phyloP scores from a whole-genome alignment of 2,888 invertebrate species.

The Buathra laborator region DNA sequence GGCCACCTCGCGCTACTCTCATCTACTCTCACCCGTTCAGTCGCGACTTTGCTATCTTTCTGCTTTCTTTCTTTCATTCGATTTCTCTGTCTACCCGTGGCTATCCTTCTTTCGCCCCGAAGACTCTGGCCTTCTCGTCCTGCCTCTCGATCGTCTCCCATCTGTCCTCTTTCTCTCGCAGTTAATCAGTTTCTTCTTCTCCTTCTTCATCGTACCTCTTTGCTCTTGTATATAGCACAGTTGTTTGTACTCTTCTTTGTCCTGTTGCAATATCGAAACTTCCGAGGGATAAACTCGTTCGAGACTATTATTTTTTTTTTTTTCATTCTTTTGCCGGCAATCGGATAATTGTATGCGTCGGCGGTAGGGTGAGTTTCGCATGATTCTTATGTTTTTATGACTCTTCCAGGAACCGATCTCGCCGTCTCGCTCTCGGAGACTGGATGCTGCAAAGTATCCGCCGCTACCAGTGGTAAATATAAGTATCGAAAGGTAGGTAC shows the following conservation, averaged over 20 bases:
- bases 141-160: constrained; percentile 54
- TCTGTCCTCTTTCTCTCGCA: constrained; percentile 58
- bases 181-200: constrained; percentile 64
- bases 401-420: constrained; percentile 40
- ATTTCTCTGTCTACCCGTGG: constrained; percentile 46
- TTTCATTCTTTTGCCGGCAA: constrained; percentile 35
- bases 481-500: constrained; percentile 38
- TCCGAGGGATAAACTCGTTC: constrained; percentile 1
- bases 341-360: constrained; percentile 35
- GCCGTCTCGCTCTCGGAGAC: neutral
- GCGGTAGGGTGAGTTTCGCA: constrained; percentile 20
- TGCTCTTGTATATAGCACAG: constrained; percentile 17
- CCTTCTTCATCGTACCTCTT: constrained; percentile 14
- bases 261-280: constrained; percentile 25
- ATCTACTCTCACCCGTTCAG: constrained; percentile 38
- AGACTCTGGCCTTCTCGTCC: constrained; percentile 48
- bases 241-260: constrained; percentile 26
- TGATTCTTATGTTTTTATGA: constrained; percentile 50
- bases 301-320: constrained; percentile 17
- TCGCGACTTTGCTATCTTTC: constrained; percentile 56
- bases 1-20: constrained; percentile 67
- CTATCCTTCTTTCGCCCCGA: constrained; percentile 40
- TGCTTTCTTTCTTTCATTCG: constrained; percentile 55
- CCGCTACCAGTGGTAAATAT: neutral
- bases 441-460: neutral